These are phyloP conservation scores for Dreissena rostriformis DNA, from an alignment of 1,140 invertebrate species.

Conservation along the genomic window DNA sequence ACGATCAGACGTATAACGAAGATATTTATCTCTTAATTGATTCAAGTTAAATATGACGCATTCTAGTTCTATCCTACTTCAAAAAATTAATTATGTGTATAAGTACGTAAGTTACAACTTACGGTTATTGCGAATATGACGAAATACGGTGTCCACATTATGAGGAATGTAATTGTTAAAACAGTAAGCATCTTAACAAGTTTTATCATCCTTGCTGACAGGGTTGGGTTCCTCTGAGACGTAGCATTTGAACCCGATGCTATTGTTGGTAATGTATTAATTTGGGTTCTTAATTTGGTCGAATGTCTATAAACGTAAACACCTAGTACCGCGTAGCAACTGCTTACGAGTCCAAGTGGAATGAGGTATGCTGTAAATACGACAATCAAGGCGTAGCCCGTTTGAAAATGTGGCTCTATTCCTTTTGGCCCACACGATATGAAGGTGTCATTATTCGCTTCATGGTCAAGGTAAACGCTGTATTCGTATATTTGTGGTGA, in stretches of 20 bases:
- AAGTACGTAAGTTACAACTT: neutral
- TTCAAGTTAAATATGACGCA: too few species aligned
- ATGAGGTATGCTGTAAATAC: constrained; percentile 18
- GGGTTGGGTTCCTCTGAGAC: neutral
- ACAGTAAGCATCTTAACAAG: constrained; percentile 33
- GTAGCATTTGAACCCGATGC: neutral
- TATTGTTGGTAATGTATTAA: constrained; percentile 20
- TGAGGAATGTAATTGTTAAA: constrained; percentile 3
- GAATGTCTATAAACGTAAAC: too few species aligned
- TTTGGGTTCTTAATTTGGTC: too few species aligned
- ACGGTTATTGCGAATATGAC: constrained; percentile 36
- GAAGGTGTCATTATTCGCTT: constrained; percentile 6
- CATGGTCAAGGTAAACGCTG: constrained; percentile 10
- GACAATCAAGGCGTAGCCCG: constrained; percentile 25
- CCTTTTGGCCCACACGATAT: constrained; percentile 44
- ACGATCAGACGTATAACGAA: too few species aligned
- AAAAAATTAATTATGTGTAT: too few species aligned
- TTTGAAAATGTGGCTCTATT: constrained; percentile 43
- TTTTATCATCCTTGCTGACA: constrained; percentile 10
- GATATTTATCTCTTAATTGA: too few species aligned
- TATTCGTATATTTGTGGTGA: constrained; percentile 49
- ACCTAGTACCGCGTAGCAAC: constrained; percentile 37
- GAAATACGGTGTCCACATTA: constrained; percentile 51
- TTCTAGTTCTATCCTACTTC: too few species aligned
- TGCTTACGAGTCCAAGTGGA: constrained; percentile 13